Base-by-base conservation (phyloP, 2,888 invertebrate genomes). In the Melieria picta region DNA sequence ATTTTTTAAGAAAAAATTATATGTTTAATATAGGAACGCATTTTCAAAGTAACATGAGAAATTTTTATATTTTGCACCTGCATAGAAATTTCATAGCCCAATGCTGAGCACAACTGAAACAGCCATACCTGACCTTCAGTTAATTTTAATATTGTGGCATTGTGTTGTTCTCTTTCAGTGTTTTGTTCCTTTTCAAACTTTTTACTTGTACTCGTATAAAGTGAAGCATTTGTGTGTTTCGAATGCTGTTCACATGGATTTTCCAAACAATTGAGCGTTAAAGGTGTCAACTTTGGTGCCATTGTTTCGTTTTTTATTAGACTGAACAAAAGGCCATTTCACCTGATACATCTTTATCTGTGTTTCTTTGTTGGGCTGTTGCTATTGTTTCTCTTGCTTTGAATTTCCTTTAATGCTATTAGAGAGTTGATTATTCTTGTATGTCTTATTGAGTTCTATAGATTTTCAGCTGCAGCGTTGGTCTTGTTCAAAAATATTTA, bases 221-320 rank as follows among this genome's bases (percentile, higher is more conserved):
- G n/a, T 30, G 1, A 50, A 60, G 10, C 10, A 13, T 16, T 57
- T 10, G 9, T 61, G n/a, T 7, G 0, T 47, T 47, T 47, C 45
- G 7, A 13, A 11, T 10, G 45, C 13, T 11, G 42, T 16, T 10
- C 9, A 56, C 65, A 65, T 45, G 13, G 55, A 56, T 48, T 66
- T 58, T 66, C 48, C 6, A 50, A 47, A 66, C 48, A 66, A 48
- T 48, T 66, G 58, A 42, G 58, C 50, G 60, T 43, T 66, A 42
- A 56, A 58, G 66, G 57, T 60, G 66, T 58, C 66, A 66, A 57
- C 60, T 66, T 66, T 58, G 50, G 57, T 66, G 66, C 66, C 43
- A 66, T 66, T 66, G 66, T 66, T 66, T 30, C 47, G 30, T 5
- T 10, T 7, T 63, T 62, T 63, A 30, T 48, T 6, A 11, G 7